A percentile compares a stretch with the other conserved stretches of the same genome.
Evolutionary conservation across 2,797 vertebrate species (phyloP).

Genomic region (Scolopax bukidnonensis): DNA sequence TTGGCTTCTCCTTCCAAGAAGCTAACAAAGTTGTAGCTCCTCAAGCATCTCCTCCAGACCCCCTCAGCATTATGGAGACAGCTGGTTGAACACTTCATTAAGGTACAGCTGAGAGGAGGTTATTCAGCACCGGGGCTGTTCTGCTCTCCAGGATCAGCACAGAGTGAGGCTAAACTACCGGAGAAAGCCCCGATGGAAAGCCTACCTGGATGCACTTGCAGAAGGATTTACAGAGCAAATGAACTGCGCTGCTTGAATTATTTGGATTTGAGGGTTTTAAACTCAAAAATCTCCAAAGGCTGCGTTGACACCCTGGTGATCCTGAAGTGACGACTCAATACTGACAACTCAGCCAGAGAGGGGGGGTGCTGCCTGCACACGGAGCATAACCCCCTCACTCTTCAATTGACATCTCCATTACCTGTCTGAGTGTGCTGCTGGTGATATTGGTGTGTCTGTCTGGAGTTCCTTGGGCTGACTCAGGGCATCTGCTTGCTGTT

Average conservation of each 20-base stretch:
- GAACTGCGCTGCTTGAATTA: not conserved
- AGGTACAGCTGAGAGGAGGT: not conserved
- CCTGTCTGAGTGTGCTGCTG: not conserved
- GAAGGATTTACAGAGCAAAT: not conserved
- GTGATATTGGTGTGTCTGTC: not conserved
- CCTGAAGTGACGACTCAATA: not conserved
- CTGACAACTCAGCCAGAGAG: not conserved
- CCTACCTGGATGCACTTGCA: not conserved
- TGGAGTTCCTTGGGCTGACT: not conserved
- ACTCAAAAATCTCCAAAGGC: not conserved
- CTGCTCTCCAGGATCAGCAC: not conserved
- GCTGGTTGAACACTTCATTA: conserved; percentile 3
- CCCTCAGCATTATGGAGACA: not conserved
- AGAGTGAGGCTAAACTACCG: not conserved
- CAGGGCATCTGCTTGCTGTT: not conserved
- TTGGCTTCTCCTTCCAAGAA: not conserved
- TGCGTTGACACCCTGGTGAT: not conserved
- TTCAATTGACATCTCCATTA: not conserved
- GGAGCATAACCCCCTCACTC: not conserved
- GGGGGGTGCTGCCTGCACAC: not conserved
- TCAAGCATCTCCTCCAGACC: not conserved
- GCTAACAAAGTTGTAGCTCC: not conserved
- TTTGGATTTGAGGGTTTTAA: not conserved
- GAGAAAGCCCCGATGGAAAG: not conserved
- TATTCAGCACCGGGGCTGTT: conserved; percentile 11